These are phyloP conservation scores for Drosophila ananassae DNA, from an alignment of 1,140 invertebrate species.

Conservation along the genomic window DNA sequence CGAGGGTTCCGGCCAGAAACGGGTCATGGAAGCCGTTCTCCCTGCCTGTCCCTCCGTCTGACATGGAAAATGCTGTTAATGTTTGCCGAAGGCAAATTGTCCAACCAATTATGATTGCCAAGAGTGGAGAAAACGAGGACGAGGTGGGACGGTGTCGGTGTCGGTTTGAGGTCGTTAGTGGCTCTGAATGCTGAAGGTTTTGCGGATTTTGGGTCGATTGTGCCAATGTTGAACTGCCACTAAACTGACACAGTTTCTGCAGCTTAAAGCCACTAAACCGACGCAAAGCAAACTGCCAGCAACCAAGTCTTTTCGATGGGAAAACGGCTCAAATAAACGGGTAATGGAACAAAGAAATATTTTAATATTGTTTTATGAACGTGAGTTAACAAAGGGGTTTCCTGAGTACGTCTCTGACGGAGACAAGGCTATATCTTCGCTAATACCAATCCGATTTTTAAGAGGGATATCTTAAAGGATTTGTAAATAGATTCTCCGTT, in stretches of 20 bases:
- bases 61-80: constrained; percentile 67
- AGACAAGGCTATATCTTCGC: too few relatives aligned
- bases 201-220: constrained; percentile 56
- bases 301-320: background rate
- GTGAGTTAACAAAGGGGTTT: constrained; percentile 6
- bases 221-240: constrained; percentile 28
- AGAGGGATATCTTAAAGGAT: too few relatives aligned
- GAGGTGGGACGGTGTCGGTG: background rate
- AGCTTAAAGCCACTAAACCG: constrained; percentile 7
- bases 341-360: constrained; percentile 23
- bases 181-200: constrained; percentile 59
- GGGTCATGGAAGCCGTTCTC: constrained; percentile 8
- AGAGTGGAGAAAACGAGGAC: background rate
- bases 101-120: constrained; percentile 68
- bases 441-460: too few relatives aligned
- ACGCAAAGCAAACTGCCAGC: background rate
- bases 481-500: too few relatives aligned
- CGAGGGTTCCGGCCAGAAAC: background rate
- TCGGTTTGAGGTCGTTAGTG: constrained; percentile 12
- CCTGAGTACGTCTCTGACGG: too few relatives aligned
- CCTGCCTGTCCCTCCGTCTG: background rate
- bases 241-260: constrained; percentile 52
- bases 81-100: constrained; percentile 74
- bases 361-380: constrained; percentile 26
- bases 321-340: constrained; percentile 11